Evolutionary conservation across 2,113 vertebrate species (phyloP), one percentile per base, ranked within the genome.

Genomic region (Pseudorasbora parva): DNA sequence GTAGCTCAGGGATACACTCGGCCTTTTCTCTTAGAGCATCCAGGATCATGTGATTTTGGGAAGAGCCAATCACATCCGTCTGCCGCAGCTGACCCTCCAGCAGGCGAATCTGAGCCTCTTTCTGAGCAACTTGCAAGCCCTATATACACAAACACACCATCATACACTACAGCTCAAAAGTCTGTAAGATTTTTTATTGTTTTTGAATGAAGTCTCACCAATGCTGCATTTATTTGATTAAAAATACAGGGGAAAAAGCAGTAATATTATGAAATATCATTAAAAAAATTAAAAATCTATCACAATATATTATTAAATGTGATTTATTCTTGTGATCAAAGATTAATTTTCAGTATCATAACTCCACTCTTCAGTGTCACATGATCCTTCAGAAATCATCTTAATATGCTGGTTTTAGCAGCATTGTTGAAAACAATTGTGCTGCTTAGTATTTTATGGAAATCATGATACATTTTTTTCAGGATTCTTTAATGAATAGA

Each of bases 41-140:
- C 30, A 99, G 94, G 85, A 99, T 95, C 47, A 96, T 92, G 25
- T 99, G 96, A 90, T 96, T 97, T 87, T 98, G 97, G 0, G 96
- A 95, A 0, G 97, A 93, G 88, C 94, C 91, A 0, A 95, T 95
- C 88, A 96, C 72, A 4, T 99, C 98, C 0, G 94, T 94, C 92
- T 99, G 98, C 83, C 93, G 93, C 89, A 99, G 93, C 25, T 98
- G 96, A 1, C 97, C 98, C 87, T 99, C 98, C 86, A 99, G 89
- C 78, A 99, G 93, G 2, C 97, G 92, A 84, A 99, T 95, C 94
- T 99, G 98, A 2, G 96, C 93, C 81, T 99, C 98, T 85, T 96
- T 99, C 92, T 99, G 98, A 8, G 96, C 97, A 78, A 98, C 98
- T 86, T 97, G 97, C 78, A 99, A 92, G 37, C 96, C 97, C 97